phyloP scores from a whole-genome alignment of 2,797 vertebrate genomes.

The Gymnothorax reevesii region DNA sequence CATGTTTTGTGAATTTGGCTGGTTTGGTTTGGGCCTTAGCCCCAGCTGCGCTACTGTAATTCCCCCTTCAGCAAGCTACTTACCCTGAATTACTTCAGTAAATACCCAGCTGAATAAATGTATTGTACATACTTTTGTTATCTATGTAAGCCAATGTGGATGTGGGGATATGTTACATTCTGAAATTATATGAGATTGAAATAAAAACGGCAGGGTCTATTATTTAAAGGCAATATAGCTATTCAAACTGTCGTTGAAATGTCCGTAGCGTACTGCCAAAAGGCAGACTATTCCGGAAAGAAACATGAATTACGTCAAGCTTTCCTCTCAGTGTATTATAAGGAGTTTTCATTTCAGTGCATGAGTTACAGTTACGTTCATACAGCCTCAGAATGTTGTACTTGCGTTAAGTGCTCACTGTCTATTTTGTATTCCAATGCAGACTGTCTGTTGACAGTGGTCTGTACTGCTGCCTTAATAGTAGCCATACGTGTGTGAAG shows the following conservation, averaged over 20 bases:
- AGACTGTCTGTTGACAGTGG: conserved; percentile 5
- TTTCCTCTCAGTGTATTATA: neutral
- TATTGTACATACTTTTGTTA: neutral
- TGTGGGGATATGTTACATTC: neutral
- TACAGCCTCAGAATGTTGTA: neutral
- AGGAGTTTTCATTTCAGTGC: neutral
- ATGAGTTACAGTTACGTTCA: neutral
- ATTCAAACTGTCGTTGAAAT: too few relatives aligned
- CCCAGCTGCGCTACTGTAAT: neutral
- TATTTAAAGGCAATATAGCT: too few relatives aligned
- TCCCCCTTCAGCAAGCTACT: neutral
- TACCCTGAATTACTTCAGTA: conserved; percentile 4
- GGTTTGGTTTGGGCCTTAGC: neutral
- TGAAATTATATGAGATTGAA: neutral
- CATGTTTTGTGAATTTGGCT: neutral
- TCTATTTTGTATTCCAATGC: conserved; percentile 4
- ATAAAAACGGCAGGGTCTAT: neutral
- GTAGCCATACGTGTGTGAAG: conserved; percentile 23
- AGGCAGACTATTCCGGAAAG: neutral
- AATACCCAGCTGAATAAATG: neutral
- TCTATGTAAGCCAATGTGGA: neutral
- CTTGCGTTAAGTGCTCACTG: neutral
- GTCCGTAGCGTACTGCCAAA: neutral
- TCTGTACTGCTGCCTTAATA: conserved; percentile 19
- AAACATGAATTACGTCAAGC: neutral